These are phyloP conservation scores for Dreissena polymorpha DNA, from an alignment of 1,140 invertebrate genomes.

Conservation along the genomic window DNA sequence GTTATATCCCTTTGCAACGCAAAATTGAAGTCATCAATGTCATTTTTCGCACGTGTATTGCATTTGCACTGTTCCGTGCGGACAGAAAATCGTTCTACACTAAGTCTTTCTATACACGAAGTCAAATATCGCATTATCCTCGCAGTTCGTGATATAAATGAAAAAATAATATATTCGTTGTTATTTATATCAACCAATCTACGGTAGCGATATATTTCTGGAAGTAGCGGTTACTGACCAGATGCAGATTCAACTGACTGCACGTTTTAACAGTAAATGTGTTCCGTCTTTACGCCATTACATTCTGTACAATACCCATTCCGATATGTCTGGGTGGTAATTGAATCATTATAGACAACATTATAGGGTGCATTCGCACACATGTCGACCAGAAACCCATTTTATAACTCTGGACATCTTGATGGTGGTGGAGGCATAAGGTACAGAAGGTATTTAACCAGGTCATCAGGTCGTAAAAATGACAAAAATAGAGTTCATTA, in stretches of 20 bases:
- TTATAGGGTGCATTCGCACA: not conserved
- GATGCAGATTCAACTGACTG: not conserved
- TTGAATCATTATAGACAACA: not conserved
- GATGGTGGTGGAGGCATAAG: not conserved
- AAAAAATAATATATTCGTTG: not conserved
- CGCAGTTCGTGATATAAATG: slow-evolving; percentile 22
- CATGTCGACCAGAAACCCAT: not conserved
- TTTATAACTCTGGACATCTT: not conserved
- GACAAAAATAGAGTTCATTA: no score
- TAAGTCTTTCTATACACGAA: slow-evolving; percentile 35
- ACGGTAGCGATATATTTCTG: slow-evolving; percentile 52
- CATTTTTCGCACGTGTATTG: not conserved
- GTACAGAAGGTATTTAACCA: not conserved
- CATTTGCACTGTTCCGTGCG: slow-evolving; percentile 23
- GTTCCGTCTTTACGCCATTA: not conserved
- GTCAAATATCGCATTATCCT: slow-evolving; percentile 57
- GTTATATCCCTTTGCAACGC: no score
- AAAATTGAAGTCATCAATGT: no score
- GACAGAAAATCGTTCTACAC: slow-evolving; percentile 54
- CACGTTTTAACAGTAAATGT: not conserved
- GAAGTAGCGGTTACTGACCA: no score
- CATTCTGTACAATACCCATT: slow-evolving; percentile 5
- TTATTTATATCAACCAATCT: slow-evolving; percentile 61
- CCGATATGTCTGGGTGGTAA: no score
- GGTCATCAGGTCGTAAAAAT: not conserved